Percentiles rank a stretch among this genome's conserved stretches.
These are phyloP conservation scores for Ctenoplectra terminalis DNA, from an alignment of 1,140 invertebrate species.

Conservation along the genomic window DNA sequence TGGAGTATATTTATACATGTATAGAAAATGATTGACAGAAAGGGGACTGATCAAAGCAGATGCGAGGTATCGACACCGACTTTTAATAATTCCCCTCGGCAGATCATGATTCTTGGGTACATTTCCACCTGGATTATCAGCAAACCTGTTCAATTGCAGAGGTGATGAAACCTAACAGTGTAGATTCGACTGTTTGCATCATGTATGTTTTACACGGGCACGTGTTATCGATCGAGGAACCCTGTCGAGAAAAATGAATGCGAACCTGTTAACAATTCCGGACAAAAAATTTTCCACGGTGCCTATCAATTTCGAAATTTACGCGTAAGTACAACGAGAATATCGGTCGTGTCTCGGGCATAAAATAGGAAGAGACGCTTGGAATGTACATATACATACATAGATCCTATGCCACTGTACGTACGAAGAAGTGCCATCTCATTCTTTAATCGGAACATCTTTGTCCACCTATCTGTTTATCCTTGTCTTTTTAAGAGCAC, in stretches of 20 bases:
- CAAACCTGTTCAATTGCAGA: constrained; percentile 32
- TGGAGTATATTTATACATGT: no score
- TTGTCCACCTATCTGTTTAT: not conserved
- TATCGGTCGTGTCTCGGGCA: no score
- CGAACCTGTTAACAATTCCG: not conserved
- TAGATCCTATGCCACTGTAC: not conserved
- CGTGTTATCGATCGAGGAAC: constrained; percentile 26
- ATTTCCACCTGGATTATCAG: constrained; percentile 24
- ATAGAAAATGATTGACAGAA: not conserved
- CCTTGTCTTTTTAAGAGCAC: no score
- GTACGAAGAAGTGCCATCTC: not conserved
- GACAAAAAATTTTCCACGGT: not conserved
- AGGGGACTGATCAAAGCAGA: constrained; percentile 5
- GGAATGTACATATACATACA: not conserved
- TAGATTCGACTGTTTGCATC: constrained; percentile 50
- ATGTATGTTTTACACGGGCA: constrained; percentile 11
- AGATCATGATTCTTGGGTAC: constrained; percentile 1
- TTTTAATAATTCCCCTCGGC: not conserved
- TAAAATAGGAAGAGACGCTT: not conserved
- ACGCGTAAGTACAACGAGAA: no score
- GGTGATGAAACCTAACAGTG: constrained; percentile 50
- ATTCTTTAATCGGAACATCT: not conserved
- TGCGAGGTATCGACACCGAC: constrained; percentile 35
- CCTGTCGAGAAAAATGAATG: not conserved
- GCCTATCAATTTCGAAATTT: not conserved